These are phyloP conservation scores for Gadus chalcogrammus DNA, from an alignment of 2,113 vertebrate genomes.

Conservation along the genomic window DNA sequence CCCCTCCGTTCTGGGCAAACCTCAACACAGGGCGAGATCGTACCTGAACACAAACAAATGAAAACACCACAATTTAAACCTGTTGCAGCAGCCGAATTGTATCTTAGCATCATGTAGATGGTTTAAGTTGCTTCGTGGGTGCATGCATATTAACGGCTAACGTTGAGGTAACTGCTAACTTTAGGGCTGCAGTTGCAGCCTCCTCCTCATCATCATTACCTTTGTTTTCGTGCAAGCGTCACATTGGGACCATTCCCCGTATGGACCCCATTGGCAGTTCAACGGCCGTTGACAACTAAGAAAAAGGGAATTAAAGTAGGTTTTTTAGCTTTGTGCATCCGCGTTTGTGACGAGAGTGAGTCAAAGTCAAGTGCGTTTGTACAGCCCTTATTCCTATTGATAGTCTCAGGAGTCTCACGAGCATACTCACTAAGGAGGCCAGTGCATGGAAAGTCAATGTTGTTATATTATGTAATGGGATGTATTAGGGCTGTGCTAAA, in stretches of 20 bases:
- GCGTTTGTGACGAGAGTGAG: no score
- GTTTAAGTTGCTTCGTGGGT: no score
- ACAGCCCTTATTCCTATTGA: no score
- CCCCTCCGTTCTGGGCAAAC: conserved; percentile 80
- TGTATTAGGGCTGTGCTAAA: no score
- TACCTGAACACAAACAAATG: conserved; percentile 57
- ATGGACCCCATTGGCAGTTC: conserved; percentile 82
- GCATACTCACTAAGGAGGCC: no score
- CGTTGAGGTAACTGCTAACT: neutral
- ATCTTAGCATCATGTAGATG: neutral
- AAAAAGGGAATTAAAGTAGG: neutral
- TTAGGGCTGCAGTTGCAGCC: neutral
- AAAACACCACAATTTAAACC: neutral
- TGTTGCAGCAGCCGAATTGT: neutral
- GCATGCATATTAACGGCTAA: no score
- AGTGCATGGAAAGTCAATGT: no score
- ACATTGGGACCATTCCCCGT: conserved; percentile 86
- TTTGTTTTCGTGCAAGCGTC: conserved; percentile 78
- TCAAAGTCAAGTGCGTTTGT: no score
- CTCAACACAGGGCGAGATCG: conserved; percentile 69
- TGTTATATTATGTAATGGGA: no score
- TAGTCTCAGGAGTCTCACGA: no score
- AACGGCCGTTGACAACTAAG: conserved; percentile 65
- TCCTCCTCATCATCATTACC: conserved; percentile 37
- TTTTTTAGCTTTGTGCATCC: no score